These are phyloP conservation scores for Bathynomus jamesi DNA, from an alignment of 1,140 invertebrate species.

Conservation along the genomic window DNA sequence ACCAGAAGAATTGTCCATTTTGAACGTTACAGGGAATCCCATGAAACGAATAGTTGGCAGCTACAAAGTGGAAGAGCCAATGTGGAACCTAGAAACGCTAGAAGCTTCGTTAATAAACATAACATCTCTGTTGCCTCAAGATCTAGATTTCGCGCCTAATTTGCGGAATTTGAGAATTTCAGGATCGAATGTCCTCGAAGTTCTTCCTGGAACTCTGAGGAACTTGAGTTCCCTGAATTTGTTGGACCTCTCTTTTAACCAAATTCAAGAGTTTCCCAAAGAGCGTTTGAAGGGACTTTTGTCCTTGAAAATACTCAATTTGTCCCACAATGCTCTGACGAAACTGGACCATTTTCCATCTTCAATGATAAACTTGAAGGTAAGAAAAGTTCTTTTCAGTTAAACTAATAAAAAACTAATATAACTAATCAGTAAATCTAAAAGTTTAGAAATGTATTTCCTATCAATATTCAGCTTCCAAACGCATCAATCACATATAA, in stretches of 20 bases:
- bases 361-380: conserved; percentile 16
- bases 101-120: conserved; percentile 74
- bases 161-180: conserved; percentile 70
- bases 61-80: conserved; percentile 1
- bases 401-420: not conserved
- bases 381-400: conserved; percentile 5
- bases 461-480: no score
- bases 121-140: conserved; percentile 50
- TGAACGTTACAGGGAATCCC: conserved; percentile 80
- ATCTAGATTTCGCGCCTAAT: conserved; percentile 62
- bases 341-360: conserved; percentile 30
- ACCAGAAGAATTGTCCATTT: conserved; percentile 56
- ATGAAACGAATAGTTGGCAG: conserved; percentile 61
- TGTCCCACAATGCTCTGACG: conserved; percentile 28
- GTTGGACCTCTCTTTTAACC: conserved; percentile 76
- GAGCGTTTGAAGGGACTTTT: conserved; percentile 57
- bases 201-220: conserved; percentile 65
- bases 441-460: no score
- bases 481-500: no score
- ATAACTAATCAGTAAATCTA: not conserved
- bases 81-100: conserved; percentile 43
- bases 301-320: conserved; percentile 36
- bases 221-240: conserved; percentile 20
- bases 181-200: conserved; percentile 67
- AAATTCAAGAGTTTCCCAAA: conserved; percentile 67